phyloP scores from a whole-genome alignment of 35 echinoderm and acorn worm species.

The Hemicentrotus pulcherrimus region DNA sequence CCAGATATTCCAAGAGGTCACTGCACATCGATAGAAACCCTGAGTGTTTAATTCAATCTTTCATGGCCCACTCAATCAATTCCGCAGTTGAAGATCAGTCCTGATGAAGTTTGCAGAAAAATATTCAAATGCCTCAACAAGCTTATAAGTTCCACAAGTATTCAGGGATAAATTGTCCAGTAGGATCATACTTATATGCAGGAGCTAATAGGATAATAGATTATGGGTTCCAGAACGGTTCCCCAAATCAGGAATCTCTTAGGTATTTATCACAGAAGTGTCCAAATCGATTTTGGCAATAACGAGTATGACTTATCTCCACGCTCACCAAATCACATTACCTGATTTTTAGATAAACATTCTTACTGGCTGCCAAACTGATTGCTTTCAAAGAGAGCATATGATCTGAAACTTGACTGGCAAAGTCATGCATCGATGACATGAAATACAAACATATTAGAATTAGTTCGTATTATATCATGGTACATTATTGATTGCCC shows the following conservation, averaged over 20 bases:
- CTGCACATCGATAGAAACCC: not conserved
- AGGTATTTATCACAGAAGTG: too few species aligned
- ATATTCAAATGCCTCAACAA: not conserved
- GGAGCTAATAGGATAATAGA: not conserved
- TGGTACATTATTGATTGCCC: too few species aligned
- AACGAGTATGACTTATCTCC: not conserved
- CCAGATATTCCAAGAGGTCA: not conserved
- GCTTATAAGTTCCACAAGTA: slow-evolving; percentile 6
- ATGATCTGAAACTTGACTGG: too few species aligned
- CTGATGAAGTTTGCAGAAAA: not conserved
- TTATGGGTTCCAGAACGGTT: not conserved
- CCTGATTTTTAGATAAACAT: not conserved
- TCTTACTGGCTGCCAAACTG: not conserved
- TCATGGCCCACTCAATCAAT: not conserved
- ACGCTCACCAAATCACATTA: not conserved
- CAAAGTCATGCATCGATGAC: too few species aligned
- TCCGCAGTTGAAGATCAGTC: not conserved
- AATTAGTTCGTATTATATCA: too few species aligned
- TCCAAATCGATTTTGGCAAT: not conserved
- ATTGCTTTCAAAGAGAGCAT: too few species aligned
- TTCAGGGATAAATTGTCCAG: not conserved
- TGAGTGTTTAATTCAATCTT: slow-evolving; percentile 9
- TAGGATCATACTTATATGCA: not conserved
- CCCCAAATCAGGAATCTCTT: not conserved
- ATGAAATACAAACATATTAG: too few species aligned